Base-by-base conservation (phyloP, 2,797 vertebrate genomes). In the Thunnus albacares region DNA sequence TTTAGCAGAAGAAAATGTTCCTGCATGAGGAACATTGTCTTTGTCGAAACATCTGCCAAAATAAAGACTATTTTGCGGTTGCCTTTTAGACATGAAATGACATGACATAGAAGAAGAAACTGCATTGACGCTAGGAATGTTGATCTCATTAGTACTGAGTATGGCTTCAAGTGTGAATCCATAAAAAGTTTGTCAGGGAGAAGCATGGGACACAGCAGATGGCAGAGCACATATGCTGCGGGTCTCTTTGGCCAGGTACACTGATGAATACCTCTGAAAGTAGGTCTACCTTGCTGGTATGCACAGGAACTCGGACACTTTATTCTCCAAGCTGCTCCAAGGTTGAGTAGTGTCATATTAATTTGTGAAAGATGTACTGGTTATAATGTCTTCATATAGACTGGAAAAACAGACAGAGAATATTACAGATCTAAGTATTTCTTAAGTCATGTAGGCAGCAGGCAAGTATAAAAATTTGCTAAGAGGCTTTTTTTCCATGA, bases 241-340 rank as follows among this genome's bases (percentile, higher is more conserved):
- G 64, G 78, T 91, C 82, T 89, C 75, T 92, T 81, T 84, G 85
- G 85, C 88, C 90, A 90, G 83, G 84, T 91, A 83, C 87, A 80
- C 82, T 67, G 81, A 84, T 85, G 87, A 93, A 86, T 89, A 82
- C 91, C 90, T 91, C 81, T 75, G 84, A 88, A 92, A 83, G 84
- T 80, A 88, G 85, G 80, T 87, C 91, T 87, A 87, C 79, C 90
- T 92, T 83, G 86, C 86, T 86, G 78, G 13, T 75, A 26, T 77
- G 61, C 51, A 17, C 70, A 66, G 43, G 57, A 85, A 71, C 66
- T 77, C 69, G 43, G 75, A 66, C 79, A 71, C 71, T 75, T 63
- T 73, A 55, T 64, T 64, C 77, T 68, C 59, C 7, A 41, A 74
- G 33, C 57, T 67, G 62, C 75, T 43, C 75, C 68, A 62, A 49